Evolutionary conservation across 2,797 vertebrate species (phyloP), one percentile per base, ranked within the genome.

Genomic region (Melanogrammus aeglefinus): DNA sequence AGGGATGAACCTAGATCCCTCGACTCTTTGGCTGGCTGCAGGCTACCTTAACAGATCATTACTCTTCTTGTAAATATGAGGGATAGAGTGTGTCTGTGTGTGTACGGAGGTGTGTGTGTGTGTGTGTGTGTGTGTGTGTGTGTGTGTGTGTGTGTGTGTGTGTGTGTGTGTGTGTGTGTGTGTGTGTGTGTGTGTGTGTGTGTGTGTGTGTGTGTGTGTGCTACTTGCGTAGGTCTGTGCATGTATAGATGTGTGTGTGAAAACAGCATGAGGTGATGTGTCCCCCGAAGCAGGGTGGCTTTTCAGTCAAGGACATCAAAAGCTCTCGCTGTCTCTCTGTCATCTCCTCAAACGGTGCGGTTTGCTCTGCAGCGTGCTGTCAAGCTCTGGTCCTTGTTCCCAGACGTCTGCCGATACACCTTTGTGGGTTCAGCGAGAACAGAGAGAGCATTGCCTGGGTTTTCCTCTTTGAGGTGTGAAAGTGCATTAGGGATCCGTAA

Each of bases 1-100:
- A 35, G 77, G 14, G 24, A 69, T 18, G 24, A 69, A 27, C 5
- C 47, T 6, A 18, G 63, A 69, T 63, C 57, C 57, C 57, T 63
- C 21, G 3, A 18, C 16, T 21, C 47, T 57, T 21, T 47, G 47
- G 0, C 47, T 16, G 29, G 31, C 2, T 35, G 41, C 76, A n/a
- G 33, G 44, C 47, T 31, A 66, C n/a, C 75, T 82, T 0, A 38
- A 44, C 39, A 63, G 76, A 81, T 75, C 57, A 81, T 80, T 84
- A 47, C 77, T 78, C 73, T 75, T 78, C 35, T 74, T 14, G 69
- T 75, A 72, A 79, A 80, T 73, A 80, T 78, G 81, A 39, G 74
- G 82, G 31, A 70, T 36, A 0, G 27, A 47, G 57, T 69, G 27
- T 36, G 14, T 78, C 63, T 57, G 3, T 41, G 14, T 63, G 21